Percentiles rank a stretch among this genome's conserved stretches.
phyloP scores from a whole-genome alignment of 2,797 vertebrate species.

The Anisognathus igniventris region DNA sequence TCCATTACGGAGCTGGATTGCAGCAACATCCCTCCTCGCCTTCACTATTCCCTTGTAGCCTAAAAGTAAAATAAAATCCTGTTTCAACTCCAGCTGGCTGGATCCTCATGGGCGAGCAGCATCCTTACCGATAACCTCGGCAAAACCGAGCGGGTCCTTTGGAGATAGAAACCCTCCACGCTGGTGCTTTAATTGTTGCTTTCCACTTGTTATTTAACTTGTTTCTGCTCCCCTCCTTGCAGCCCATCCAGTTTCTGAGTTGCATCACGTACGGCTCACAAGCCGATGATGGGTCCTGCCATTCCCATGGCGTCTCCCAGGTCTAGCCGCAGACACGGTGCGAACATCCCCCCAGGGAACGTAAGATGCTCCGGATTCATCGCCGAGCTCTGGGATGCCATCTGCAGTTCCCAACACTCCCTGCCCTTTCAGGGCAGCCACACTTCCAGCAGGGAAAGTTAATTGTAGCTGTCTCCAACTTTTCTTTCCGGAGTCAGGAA shows the following conservation, averaged over 20 bases:
- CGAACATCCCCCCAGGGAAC: constrained; percentile 54
- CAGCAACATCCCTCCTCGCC: not conserved
- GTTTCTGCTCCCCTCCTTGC: not conserved
- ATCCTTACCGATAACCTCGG: not conserved
- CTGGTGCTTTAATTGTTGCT: not conserved
- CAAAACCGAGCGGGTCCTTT: not conserved
- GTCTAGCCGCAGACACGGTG: constrained; percentile 45
- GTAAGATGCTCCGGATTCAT: constrained; percentile 2
- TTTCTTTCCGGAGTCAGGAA: not conserved
- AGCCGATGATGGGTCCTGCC: constrained; percentile 49
- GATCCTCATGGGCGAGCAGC: not conserved
- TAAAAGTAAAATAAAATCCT: not conserved
- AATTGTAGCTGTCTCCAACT: constrained; percentile 40
- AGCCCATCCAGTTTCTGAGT: constrained; percentile 42
- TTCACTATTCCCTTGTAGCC: not conserved
- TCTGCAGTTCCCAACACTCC: constrained; percentile 63
- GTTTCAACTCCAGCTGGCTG: not conserved
- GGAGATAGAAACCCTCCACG: not conserved
- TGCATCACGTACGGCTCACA: constrained; percentile 9
- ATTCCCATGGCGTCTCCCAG: constrained; percentile 31
- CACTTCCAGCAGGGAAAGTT: constrained; percentile 18
- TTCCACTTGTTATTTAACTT: not conserved
- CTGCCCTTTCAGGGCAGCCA: constrained; percentile 57
- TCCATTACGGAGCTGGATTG: constrained; percentile 20
- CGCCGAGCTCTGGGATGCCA: not conserved